These are phyloP conservation scores for Chaitophorus viminalis DNA, from an alignment of 2,888 invertebrate genomes.

Conservation along the genomic window DNA sequence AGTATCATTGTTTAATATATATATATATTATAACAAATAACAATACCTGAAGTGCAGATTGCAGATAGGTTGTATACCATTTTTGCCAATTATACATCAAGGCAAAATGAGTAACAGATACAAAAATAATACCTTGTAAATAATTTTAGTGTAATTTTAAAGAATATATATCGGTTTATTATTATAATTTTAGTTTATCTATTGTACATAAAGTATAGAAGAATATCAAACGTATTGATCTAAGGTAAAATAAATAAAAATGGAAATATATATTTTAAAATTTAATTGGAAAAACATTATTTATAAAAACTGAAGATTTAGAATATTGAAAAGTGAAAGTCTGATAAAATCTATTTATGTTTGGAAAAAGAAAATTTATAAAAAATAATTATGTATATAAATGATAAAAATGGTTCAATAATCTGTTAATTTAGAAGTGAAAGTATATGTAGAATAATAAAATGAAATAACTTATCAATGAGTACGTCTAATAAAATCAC, in stretches of 20 bases:
- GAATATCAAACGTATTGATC: background rate
- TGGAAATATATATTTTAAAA: background rate
- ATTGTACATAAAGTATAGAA: background rate
- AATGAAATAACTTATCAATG: background rate
- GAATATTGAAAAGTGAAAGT: slow-evolving; percentile 5
- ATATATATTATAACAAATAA: background rate
- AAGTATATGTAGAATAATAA: background rate
- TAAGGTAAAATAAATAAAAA: background rate
- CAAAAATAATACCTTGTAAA: slow-evolving; percentile 20
- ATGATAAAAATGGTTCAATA: background rate
- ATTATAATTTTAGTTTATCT: background rate
- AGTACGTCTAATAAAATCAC: background rate
- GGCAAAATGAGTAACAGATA: background rate
- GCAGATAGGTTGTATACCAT: no score
- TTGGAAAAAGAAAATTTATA: background rate
- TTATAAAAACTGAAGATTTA: background rate
- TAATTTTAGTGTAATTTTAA: background rate
- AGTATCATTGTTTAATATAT: background rate
- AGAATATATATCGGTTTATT: background rate
- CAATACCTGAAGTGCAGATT: background rate
- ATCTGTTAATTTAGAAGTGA: background rate
- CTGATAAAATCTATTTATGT: background rate
- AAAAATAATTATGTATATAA: background rate
- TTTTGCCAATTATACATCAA: no score
- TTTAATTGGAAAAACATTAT: background rate